Evolutionary conservation across 1,140 invertebrate genomes (phyloP), one percentile per base, ranked within the genome.

Genomic region (Trachymyrmex cornetzi): DNA sequence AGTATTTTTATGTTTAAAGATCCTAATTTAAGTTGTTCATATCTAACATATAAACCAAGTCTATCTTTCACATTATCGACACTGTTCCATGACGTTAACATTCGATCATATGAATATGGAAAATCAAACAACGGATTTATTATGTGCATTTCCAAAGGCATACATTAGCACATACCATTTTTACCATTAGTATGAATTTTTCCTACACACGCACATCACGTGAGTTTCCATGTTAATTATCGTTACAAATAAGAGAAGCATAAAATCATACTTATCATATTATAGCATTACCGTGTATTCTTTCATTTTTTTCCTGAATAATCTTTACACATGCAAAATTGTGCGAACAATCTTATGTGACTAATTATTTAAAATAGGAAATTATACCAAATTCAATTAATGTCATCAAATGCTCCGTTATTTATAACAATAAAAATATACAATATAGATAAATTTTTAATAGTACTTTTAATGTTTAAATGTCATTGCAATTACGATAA

Each of bases 361-460:
- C 30, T 27, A 50, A 27, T 71, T 71, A 55, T 55, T 55, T n/a
- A 27, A 75, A 75, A 38, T 12, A 16, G 16, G 7, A 27, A 72
- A 27, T 63, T 24, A 48, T 2, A 77, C 11, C 34, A 61, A 77
- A n/a, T 77, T 61, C 57, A 63, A 48, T 63, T 63, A 67, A 55
- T 9, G 0, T 16, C 7, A 61, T 44, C 22, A 34, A 14, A 44
- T n/a, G 34, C n/a, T 44, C 1, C 11, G 12, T 59, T n/a, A 2
- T 48, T n/a, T n/a, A 24, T 34, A 48, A 63, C 2, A 12, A 75
- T 75, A 7, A 22, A 63, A 19, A 27, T 64, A n/a, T 34, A 34
- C 14, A n/a, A 27, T 19, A 3, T 7, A 4, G 16, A 75, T 34
- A 61, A 27, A 75, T 57, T 59, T 75, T 9, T 19, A 72, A 53